Base-by-base conservation (phyloP, 2,888 invertebrate species). In the Thalpophila matura region DNA sequence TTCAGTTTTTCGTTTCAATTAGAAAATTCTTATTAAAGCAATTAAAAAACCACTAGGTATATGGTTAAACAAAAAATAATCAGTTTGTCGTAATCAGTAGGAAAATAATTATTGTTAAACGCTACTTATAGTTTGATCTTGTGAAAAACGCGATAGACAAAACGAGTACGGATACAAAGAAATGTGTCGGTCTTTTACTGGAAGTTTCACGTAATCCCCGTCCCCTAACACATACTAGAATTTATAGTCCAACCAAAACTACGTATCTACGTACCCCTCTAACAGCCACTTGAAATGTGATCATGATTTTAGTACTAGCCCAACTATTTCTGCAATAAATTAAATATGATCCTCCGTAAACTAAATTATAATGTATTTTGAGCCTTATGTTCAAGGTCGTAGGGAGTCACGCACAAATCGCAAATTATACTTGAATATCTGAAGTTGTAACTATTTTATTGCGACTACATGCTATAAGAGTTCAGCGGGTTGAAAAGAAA, bases 391-490 rank as follows among this genome's bases (percentile, higher is more conserved):
- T 38, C 66, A 74, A 78, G 76, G 80, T 53, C 54, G 65, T 63
- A 78, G 46, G 58, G 67, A 40, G 53, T 38, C 76, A 79, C 67
- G 68, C 77, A 66, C 76, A 69, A 81, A 81, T 80, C 76, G 84
- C 82, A 85, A 85, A 87, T 84, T 83, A 83, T 83, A 83, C 83
- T 87, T 82, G 85, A 82, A 85, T 85, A 84, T 86, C 86, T 83
- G 82, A 80, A 85, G 89, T 83, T 86, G 89, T 90, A 89, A 89
- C 87, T 89, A 87, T 87, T 88, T 86, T 75, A 80, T 76, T 74
- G 62, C 27, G 64, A 77, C 61, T 35, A 6, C 20, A 84, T 80
- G 77, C 59, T 49, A 75, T 6, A 53, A 75, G 81, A 60, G 68
- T 22, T 26, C 45, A 74, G 83, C 79, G 72, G 38, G 12, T 73